Conservation (phyloP, 1,140 invertebrate genomes). For the Leptinotarsa defecta region DNA sequence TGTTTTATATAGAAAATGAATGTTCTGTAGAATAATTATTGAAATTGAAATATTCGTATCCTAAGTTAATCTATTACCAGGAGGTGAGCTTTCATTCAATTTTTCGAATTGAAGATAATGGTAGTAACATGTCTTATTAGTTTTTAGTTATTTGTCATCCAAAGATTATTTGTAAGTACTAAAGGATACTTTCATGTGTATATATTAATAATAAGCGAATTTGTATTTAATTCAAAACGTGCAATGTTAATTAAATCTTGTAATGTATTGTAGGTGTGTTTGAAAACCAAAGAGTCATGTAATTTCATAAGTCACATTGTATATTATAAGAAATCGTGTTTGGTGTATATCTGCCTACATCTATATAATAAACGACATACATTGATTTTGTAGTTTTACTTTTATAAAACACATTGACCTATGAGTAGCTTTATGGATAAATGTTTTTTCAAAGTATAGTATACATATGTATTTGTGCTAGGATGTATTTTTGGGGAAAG, state of each 20-base stretch:
- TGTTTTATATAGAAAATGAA: no score
- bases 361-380: neutral
- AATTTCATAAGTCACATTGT: slow-evolving; percentile 4
- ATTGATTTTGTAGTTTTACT: slow-evolving; percentile 6
- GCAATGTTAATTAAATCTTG: slow-evolving; percentile 5
- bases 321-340: slow-evolving; percentile 6
- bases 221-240: slow-evolving; percentile 11
- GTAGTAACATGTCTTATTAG: neutral
- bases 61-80: no score
- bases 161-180: slow-evolving; percentile 18
- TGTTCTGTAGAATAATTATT: no score
- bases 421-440: no score
- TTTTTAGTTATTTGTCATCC: slow-evolving; percentile 3
- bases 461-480: no score
- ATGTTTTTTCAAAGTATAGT: no score
- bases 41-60: no score
- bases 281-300: slow-evolving; percentile 16
- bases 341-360: no score
- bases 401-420: neutral
- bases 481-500: neutral
- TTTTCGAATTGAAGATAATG: neutral
- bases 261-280: slow-evolving; percentile 4
- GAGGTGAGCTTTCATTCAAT: no score
- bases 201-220: slow-evolving; percentile 4
- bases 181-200: neutral